These are phyloP conservation scores for Numenius arquata DNA, from an alignment of 2,113 vertebrate genomes.

Conservation along the genomic window DNA sequence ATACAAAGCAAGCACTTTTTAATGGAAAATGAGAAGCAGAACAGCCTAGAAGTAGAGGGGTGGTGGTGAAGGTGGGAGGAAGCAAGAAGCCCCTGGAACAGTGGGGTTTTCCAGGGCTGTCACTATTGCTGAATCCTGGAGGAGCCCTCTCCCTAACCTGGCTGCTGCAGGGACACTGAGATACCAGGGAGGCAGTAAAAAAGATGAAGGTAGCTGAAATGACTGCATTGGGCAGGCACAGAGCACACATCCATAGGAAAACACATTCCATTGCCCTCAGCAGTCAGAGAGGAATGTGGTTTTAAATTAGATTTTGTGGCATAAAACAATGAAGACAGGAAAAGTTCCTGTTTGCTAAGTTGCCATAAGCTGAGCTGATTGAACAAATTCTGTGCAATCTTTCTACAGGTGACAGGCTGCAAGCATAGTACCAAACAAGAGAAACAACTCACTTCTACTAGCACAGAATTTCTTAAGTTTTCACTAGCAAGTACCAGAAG, in stretches of 20 bases:
- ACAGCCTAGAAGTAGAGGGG: neutral
- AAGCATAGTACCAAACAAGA: neutral
- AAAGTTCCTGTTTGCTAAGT: neutral
- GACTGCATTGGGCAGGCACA: neutral
- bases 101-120: neutral
- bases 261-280: neutral
- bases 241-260: neutral
- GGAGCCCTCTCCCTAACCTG: neutral
- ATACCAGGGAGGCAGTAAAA: neutral
- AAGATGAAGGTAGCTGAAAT: neutral
- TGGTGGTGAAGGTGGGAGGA: neutral
- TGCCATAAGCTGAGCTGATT: neutral
- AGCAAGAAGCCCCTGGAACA: neutral
- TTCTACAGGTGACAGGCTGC: neutral
- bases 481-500: neutral
- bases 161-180: neutral
- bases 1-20: neutral
- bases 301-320: neutral
- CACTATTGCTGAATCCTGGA: neutral
- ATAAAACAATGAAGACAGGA: neutral
- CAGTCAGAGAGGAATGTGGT: neutral
- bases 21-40: neutral
- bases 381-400: neutral
- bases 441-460: neutral
- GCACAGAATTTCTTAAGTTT: neutral